These are phyloP conservation scores for Leptopilina clavipes DNA, from an alignment of 1,140 invertebrate genomes.

Conservation along the genomic window DNA sequence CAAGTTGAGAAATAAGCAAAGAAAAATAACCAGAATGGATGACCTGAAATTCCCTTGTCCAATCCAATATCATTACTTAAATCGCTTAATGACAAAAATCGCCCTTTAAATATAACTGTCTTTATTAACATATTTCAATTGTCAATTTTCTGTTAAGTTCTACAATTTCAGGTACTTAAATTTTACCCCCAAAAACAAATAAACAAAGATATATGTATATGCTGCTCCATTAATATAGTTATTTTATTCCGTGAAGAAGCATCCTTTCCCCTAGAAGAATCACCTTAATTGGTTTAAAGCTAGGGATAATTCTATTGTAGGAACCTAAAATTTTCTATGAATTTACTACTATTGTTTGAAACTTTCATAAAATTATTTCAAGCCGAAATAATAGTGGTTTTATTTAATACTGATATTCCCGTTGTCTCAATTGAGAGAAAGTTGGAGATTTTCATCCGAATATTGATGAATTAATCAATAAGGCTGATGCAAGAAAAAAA, in stretches of 20 bases:
- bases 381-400: too few species aligned
- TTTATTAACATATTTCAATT: too few species aligned
- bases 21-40: too few species aligned
- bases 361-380: slow-evolving; percentile 6
- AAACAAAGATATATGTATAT: background rate
- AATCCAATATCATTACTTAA: too few species aligned
- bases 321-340: background rate
- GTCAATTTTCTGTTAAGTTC: too few species aligned
- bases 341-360: slow-evolving; percentile 35
- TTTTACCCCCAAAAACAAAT: background rate
- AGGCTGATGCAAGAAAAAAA: background rate
- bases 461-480: slow-evolving; percentile 7
- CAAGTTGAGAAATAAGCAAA: too few species aligned
- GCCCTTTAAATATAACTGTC: too few species aligned
- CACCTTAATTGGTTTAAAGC: background rate
- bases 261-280: slow-evolving; percentile 23
- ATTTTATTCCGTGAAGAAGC: background rate
- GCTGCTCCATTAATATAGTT: slow-evolving; percentile 6
- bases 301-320: slow-evolving; percentile 9
- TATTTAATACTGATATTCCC: background rate
- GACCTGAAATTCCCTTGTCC: too few species aligned
- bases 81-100: too few species aligned
- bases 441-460: background rate
- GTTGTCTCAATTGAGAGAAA: background rate
- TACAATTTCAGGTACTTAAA: background rate